Percentiles rank a stretch among this genome's conserved stretches.
phyloP scores from a whole-genome alignment of 2,113 vertebrate genomes.

The Piaya cayana region DNA sequence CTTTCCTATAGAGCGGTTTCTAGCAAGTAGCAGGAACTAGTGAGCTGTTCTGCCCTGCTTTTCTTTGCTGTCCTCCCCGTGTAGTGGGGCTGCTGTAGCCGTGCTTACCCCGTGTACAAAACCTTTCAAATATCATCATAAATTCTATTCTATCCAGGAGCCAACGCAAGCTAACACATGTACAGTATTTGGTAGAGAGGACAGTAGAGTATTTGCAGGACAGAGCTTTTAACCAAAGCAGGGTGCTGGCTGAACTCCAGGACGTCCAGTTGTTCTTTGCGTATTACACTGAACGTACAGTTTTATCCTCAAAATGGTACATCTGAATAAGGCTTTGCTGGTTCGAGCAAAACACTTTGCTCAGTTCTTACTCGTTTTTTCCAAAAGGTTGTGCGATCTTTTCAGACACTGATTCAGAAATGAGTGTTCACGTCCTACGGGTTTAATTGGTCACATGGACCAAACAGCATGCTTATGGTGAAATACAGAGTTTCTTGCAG shows the following conservation, averaged over 20 bases:
- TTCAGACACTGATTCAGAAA: slow-evolving; percentile 50
- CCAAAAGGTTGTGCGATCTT: background rate
- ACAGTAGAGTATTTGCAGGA: background rate
- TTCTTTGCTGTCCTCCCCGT: background rate
- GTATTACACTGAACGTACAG: background rate
- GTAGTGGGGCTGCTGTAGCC: background rate
- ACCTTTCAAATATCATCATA: background rate
- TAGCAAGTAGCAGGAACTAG: background rate
- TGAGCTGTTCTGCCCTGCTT: background rate
- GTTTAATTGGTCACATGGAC: background rate
- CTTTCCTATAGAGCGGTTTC: background rate
- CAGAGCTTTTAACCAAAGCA: background rate
- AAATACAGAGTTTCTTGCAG: background rate
- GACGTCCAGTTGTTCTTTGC: background rate
- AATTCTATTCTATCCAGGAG: background rate
- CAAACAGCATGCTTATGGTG: fast-evolving
- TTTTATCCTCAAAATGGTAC: background rate
- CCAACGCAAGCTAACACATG: no score
- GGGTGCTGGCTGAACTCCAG: slow-evolving; percentile 17
- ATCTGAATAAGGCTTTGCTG: slow-evolving; percentile 21
- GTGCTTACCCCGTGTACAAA: background rate
- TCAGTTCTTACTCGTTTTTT: slow-evolving; percentile 2
- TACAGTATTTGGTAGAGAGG: no score
- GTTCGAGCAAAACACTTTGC: background rate
- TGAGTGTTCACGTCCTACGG: background rate